Conservation (phyloP, 2,888 invertebrate species). For the Rhyacophila evoluta region DNA sequence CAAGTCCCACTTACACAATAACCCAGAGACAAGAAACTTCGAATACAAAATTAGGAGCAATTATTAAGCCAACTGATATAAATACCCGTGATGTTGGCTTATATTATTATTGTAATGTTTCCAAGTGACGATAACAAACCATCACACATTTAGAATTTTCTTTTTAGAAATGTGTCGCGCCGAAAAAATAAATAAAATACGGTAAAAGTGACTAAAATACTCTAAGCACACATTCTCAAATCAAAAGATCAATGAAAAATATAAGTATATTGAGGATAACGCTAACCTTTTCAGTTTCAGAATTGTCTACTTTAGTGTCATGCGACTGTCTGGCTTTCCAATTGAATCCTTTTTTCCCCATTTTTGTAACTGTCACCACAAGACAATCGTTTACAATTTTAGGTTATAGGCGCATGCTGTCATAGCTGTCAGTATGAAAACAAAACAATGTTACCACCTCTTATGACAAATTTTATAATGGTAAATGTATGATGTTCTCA, state of each 20-base stretch:
- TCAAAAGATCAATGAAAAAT: not conserved
- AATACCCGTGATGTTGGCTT: too few species aligned
- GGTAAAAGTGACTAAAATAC: too few species aligned
- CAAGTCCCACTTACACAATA: too few species aligned
- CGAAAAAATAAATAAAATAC: not conserved
- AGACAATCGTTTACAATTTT: conserved; percentile 26
- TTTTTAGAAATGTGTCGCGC: not conserved
- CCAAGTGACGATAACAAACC: too few species aligned
- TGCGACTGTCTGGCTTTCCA: conserved; percentile 80
- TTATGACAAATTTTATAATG: too few species aligned
- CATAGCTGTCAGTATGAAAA: conserved; percentile 23
- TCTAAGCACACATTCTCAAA: conserved; percentile 37
- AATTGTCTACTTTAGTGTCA: conserved; percentile 78
- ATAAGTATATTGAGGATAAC: not conserved
- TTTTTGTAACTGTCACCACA: conserved; percentile 59
- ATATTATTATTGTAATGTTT: too few species aligned
- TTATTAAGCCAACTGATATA: too few species aligned
- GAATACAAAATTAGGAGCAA: too few species aligned
- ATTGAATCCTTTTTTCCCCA: conserved; percentile 82
- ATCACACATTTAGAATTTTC: too few species aligned
- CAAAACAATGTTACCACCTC: not conserved
- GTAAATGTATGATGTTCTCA: too few species aligned
- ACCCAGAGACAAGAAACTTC: too few species aligned
- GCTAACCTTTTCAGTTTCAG: conserved; percentile 75
- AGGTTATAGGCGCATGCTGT: conserved; percentile 29